Conservation (phyloP, 2,113 vertebrate genomes). For the Engraulis encrasicolus region DNA sequence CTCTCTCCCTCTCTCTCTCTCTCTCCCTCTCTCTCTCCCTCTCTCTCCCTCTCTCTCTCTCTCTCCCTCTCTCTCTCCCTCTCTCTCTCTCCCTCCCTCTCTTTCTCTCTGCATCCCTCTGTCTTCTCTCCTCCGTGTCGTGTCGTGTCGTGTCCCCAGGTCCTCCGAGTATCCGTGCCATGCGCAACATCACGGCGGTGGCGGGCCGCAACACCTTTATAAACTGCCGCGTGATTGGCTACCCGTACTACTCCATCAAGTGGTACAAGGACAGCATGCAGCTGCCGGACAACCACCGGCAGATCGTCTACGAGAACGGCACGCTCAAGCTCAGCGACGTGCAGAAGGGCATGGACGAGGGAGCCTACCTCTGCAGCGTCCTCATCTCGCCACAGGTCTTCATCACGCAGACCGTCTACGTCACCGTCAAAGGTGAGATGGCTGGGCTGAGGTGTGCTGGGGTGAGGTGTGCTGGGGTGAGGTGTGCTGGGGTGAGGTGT, state of each 20-base stretch:
- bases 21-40: constrained; percentile 31
- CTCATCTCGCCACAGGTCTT: constrained; percentile 97
- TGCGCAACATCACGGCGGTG: constrained; percentile 97
- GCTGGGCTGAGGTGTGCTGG: not conserved
- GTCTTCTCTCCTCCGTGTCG: constrained; percentile 24
- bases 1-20: constrained; percentile 6
- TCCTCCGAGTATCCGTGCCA: constrained; percentile 92
- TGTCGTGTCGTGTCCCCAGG: constrained; percentile 77
- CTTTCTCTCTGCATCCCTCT: constrained; percentile 33
- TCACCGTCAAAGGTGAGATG: constrained; percentile 93
- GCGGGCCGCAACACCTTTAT: constrained; percentile 97
- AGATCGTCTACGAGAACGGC: constrained; percentile 97
- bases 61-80: constrained; percentile 9
- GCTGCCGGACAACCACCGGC: constrained; percentile 96
- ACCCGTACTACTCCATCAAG: constrained; percentile 98
- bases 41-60: constrained; percentile 30
- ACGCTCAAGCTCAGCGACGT: constrained; percentile 96
- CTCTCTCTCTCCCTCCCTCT: constrained; percentile 20
- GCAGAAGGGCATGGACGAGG: constrained; percentile 98
- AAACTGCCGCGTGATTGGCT: constrained; percentile 98
- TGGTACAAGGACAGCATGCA: constrained; percentile 96
- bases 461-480: not conserved
- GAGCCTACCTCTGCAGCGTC: constrained; percentile 95
- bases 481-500: too few species aligned
- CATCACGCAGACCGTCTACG: constrained; percentile 95